A percentile compares a stretch with the other conserved stretches of the same genome.
These are phyloP conservation scores for Sylvia borin DNA, from an alignment of 2,797 vertebrate genomes.

Conservation along the genomic window DNA sequence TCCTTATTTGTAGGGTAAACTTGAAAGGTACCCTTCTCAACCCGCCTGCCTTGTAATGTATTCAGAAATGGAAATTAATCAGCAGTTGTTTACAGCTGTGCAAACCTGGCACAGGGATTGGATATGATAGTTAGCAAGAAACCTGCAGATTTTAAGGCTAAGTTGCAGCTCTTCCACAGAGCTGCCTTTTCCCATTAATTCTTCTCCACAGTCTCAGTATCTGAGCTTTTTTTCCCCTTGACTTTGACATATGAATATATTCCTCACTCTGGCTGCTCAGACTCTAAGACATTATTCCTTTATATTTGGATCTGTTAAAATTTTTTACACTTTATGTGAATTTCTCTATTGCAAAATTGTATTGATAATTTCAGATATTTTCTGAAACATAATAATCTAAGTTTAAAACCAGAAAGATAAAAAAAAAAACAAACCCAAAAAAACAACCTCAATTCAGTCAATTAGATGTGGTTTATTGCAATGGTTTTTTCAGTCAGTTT, in stretches of 20 bases:
- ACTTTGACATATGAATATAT: neutral
- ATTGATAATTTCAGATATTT: neutral
- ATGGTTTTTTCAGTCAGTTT: neutral
- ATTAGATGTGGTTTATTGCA: neutral
- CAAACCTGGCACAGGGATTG: neutral
- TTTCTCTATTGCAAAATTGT: neutral
- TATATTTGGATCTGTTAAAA: neutral
- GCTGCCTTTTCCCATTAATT: neutral
- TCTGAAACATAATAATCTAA: neutral
- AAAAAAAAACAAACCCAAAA: too few relatives aligned
- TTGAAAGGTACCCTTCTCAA: slow-evolving; percentile 27
- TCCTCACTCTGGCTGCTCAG: neutral
- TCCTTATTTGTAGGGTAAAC: slow-evolving; percentile 1
- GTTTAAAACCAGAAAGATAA: neutral
- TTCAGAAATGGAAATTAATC: slow-evolving; percentile 35
- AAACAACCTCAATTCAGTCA: neutral
- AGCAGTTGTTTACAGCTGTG: neutral
- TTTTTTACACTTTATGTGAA: neutral
- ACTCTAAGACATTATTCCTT: neutral
- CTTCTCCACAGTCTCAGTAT: neutral
- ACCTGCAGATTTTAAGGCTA: neutral
- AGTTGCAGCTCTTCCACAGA: neutral
- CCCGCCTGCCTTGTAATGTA: neutral
- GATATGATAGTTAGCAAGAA: neutral
- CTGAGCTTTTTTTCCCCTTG: neutral